Evolutionary conservation across 2,888 invertebrate species (phyloP).

Genomic region (Chloroclysta siterata): DNA sequence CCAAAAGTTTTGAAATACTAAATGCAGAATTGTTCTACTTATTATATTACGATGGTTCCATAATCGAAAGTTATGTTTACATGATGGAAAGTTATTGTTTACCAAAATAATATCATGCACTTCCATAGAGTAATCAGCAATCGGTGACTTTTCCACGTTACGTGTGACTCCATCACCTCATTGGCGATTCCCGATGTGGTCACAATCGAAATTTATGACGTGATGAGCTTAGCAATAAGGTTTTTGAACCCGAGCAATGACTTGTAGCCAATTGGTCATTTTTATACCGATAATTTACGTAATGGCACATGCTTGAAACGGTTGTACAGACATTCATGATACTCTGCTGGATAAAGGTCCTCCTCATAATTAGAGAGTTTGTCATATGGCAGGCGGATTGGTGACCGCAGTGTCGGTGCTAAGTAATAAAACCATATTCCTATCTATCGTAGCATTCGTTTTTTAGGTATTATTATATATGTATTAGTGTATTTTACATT

Average conservation of each 20-base stretch:
- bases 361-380: no score
- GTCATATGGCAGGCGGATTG: no score
- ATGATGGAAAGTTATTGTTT: conserved; percentile 36
- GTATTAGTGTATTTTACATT: no score
- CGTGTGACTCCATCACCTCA: conserved; percentile 34
- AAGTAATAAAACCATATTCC: no score
- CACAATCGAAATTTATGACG: conserved; percentile 39
- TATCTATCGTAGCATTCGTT: no score
- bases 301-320: conserved; percentile 3
- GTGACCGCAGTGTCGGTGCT: no score
- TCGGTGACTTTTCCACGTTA: conserved; percentile 33
- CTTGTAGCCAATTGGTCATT: conserved; percentile 53
- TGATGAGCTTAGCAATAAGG: conserved; percentile 28
- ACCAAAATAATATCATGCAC: conserved; percentile 20
- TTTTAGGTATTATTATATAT: no score
- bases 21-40: background rate
- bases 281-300: conserved; percentile 30
- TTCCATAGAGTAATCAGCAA: conserved; percentile 33
- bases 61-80: conserved; percentile 37
- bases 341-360: background rate
- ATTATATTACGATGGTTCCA: background rate
- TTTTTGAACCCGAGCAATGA: conserved; percentile 48
- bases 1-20: no score
- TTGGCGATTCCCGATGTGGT: conserved; percentile 31
- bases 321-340: background rate